These are phyloP conservation scores for Oryzias curvinotus DNA, from an alignment of 2,113 vertebrate genomes.

Conservation along the genomic window DNA sequence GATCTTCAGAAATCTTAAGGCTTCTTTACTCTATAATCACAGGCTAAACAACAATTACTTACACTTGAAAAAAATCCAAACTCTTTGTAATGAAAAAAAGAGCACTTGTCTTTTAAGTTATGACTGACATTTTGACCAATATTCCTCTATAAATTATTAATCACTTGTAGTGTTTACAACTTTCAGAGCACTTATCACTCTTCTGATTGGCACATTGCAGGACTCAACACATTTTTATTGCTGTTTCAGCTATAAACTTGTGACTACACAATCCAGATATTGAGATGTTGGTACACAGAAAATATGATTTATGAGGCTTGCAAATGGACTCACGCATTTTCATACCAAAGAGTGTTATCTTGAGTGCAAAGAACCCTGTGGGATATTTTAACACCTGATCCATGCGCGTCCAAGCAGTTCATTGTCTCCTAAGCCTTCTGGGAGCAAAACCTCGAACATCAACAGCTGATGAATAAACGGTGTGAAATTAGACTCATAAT, in stretches of 20 bases:
- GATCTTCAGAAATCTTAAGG: too few species aligned
- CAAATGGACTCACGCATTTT: background rate
- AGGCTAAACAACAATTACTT: too few species aligned
- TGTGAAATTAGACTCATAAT: constrained; percentile 22
- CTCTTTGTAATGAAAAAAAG: too few species aligned
- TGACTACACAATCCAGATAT: background rate
- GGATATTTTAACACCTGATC: constrained; percentile 5
- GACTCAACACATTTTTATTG: constrained; percentile 11
- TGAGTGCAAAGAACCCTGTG: background rate
- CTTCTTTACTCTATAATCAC: too few species aligned
- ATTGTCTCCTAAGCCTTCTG: constrained; percentile 21
- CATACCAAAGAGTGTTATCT: background rate
- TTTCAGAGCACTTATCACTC: constrained; percentile 24
- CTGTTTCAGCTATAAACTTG: constrained; percentile 4
- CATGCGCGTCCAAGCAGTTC: constrained; percentile 9
- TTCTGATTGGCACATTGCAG: constrained; percentile 12
- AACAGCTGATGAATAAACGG: constrained; percentile 11
- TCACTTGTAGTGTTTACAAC: constrained; percentile 7
- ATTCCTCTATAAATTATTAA: constrained; percentile 16
- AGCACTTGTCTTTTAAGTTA: background rate
- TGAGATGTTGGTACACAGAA: background rate
- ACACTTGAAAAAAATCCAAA: too few species aligned
- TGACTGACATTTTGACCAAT: constrained; percentile 15
- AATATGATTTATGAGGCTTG: background rate
- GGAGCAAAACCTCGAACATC: constrained; percentile 13